Percentiles rank a stretch among this genome's conserved stretches.
These are phyloP conservation scores for Silurus glanis DNA, from an alignment of 2,113 vertebrate species.

Conservation along the genomic window DNA sequence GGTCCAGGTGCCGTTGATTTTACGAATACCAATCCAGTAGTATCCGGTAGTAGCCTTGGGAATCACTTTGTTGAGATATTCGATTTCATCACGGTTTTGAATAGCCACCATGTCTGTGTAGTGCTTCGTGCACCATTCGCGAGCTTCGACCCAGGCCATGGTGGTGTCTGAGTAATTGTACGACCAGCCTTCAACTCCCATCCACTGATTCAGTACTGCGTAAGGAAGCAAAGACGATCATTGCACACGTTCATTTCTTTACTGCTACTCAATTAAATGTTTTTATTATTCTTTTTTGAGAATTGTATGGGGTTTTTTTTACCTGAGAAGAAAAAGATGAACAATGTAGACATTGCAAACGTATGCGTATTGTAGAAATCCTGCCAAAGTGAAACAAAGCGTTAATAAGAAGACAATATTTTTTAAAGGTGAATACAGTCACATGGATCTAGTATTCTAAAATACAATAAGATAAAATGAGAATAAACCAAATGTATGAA, in stretches of 20 bases:
- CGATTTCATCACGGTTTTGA: conserved; percentile 85
- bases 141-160: conserved; percentile 75
- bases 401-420: conserved; percentile 1
- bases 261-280: neutral
- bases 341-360: neutral
- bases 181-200: conserved; percentile 77
- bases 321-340: conserved; percentile 41
- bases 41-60: conserved; percentile 51
- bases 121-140: conserved; percentile 72
- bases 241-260: neutral
- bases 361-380: neutral
- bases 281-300: neutral
- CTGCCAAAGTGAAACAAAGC: conserved; percentile 39
- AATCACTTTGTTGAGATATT: conserved; percentile 75
- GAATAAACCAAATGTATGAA: neutral
- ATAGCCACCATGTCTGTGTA: conserved; percentile 93
- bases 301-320: conserved; percentile 8
- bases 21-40: conserved; percentile 96
- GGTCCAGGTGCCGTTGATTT: conserved; percentile 77
- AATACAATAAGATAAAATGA: neutral
- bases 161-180: conserved; percentile 69
- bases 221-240: conserved; percentile 17
- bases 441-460: neutral
- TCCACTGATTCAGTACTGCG: conserved; percentile 66
- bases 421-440: neutral